A percentile compares a stretch with the other conserved stretches of the same genome.
Conservation (phyloP, 2,797 vertebrate species). For the Garrulus glandarius region DNA sequence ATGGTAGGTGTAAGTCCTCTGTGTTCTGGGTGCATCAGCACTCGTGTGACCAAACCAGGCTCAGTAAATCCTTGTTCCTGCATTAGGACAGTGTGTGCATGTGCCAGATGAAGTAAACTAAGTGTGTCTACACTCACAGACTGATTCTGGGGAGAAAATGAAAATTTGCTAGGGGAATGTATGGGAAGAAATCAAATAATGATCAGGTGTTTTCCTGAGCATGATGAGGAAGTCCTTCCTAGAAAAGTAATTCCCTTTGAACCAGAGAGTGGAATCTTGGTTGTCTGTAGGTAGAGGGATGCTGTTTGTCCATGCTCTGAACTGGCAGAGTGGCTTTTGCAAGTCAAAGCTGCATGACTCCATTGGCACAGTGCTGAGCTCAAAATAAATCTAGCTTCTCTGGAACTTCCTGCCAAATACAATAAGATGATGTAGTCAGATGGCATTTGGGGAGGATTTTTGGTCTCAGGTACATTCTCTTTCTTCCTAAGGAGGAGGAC, state of each 20-base stretch:
- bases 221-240: background rate
- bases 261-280: background rate
- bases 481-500: background rate
- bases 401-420: conserved; percentile 11
- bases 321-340: background rate
- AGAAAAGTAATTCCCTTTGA: background rate
- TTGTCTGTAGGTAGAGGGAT: background rate
- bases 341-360: background rate
- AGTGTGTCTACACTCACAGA: background rate
- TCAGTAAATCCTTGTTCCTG: background rate
- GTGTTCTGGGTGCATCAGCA: background rate
- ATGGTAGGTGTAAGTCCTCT: accelerated
- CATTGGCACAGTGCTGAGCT: conserved; percentile 13
- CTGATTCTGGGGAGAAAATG: background rate
- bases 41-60: background rate
- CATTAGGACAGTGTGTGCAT: accelerated
- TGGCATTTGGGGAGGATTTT: conserved; percentile 25
- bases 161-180: background rate
- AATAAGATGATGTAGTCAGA: conserved; percentile 17
- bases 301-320: background rate
- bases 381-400: conserved; percentile 18
- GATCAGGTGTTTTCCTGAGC: background rate
- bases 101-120: background rate
- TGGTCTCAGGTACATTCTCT: background rate
- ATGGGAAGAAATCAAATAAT: background rate